A percentile compares a stretch with the other conserved stretches of the same genome.
Evolutionary conservation across 2,797 vertebrate species (phyloP).

Genomic region (Peromyscus melanophrys): DNA sequence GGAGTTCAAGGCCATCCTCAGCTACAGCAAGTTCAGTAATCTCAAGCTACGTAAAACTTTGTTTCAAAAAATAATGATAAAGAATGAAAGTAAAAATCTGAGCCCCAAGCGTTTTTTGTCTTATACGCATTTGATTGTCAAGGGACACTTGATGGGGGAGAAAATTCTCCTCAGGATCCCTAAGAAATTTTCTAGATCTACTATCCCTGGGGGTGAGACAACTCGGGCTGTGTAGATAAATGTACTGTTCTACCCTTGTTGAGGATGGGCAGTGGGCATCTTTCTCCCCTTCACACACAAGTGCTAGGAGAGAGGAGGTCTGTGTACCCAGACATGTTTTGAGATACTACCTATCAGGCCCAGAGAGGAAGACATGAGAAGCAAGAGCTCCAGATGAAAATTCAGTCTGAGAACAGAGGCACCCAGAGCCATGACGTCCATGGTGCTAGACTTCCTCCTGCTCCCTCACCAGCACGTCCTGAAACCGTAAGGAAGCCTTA

Average conservation of each 20-base stretch:
- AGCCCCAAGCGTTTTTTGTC: background rate
- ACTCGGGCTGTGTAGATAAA: background rate
- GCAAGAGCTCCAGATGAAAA: background rate
- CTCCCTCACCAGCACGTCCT: background rate
- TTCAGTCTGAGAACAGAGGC: background rate
- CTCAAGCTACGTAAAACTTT: background rate
- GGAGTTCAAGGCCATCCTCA: background rate
- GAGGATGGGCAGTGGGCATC: background rate
- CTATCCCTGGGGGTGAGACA: background rate
- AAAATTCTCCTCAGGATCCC: background rate
- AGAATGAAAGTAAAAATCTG: background rate
- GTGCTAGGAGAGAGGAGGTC: background rate
- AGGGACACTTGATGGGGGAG: background rate
- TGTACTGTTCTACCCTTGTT: background rate
- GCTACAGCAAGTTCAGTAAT: background rate
- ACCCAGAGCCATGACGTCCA: background rate
- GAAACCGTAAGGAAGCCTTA: background rate
- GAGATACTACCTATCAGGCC: background rate
- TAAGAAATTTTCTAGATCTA: slow-evolving; percentile 3
- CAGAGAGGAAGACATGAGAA: background rate
- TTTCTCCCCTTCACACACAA: background rate
- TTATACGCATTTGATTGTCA: slow-evolving; percentile 11
- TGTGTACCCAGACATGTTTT: background rate
- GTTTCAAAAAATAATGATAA: background rate
- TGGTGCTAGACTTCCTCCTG: background rate